Base-by-base conservation (phyloP, 2,888 invertebrate species). In the Clunio marinus region DNA sequence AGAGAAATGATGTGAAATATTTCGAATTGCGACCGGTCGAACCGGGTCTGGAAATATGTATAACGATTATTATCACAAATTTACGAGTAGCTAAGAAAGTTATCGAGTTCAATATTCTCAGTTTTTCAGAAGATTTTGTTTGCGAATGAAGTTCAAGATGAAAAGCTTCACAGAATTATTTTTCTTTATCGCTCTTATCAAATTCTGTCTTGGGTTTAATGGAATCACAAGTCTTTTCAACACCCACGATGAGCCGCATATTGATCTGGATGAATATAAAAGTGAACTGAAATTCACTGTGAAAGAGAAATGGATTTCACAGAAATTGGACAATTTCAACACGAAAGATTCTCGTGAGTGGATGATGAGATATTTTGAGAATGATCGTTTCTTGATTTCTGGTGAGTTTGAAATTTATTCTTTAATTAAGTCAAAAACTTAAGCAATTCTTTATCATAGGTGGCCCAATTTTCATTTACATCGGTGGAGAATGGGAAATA, bases 401-500 rank as follows among this genome's bases (percentile, higher is more conserved):
- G 28, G 57, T 58, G 28, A 58, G 28, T 10, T 55, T 10, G 13
- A 3, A 4, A 51, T 4, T n/a, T 13, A 51, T 51, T 51, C 8
- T 22, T 45, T 8, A 3, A n/a, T 15, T 15, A 8, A 41, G 3
- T 3, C 2, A 41, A 41, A 7, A n/a, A 41, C 3, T n/a, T n/a
- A 4, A 17, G 22, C 2, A 51, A 17, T 51, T 51, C 22, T 17
- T 4, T 51, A 8, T 10, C 10, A 5, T 8, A n/a, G 73, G 72
- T 24, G 77, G 78, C 0, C 79, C 80, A 1, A 76, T 80, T 17
- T 73, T 80, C 7, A 75, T 80, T n/a, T 76, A 76, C 74, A 70
- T 86, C 69, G 86, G 86, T 17, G 86, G 86, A 24, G 86, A 86
- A 76, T 84, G 84, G 72, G 75, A 75, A 24, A 83, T 84, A 51